These are phyloP conservation scores for Drosophila glabriapex DNA, from an alignment of 2,888 invertebrate species.

Conservation along the genomic window DNA sequence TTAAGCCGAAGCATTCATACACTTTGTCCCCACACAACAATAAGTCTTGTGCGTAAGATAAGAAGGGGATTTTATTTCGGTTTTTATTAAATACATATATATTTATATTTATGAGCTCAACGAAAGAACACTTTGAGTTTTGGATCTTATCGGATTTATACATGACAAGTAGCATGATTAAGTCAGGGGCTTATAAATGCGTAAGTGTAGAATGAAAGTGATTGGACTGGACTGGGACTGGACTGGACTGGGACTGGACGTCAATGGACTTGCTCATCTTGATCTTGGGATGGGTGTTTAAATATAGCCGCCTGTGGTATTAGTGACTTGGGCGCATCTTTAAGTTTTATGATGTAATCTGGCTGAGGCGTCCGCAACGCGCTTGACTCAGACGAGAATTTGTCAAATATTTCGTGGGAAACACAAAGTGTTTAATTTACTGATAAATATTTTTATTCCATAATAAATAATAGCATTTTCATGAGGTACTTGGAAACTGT, in stretches of 20 bases:
- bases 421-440: constrained; percentile 75
- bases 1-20: constrained; percentile 29
- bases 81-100: constrained; percentile 12
- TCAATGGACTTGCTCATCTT: background rate
- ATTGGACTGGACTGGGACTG: background rate
- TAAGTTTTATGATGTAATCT: constrained; percentile 67
- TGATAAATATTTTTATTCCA: constrained; percentile 79
- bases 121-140: background rate
- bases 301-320: constrained; percentile 37
- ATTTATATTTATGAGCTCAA: constrained; percentile 7
- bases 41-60: background rate
- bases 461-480: constrained; percentile 76
- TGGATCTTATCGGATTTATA: background rate
- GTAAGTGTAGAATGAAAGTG: background rate
- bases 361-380: background rate
- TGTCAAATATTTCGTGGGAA: constrained; percentile 41
- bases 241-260: background rate
- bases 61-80: background rate
- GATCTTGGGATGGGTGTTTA: constrained; percentile 36
- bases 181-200: background rate
- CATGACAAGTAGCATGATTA: background rate
- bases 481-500: constrained; percentile 62
- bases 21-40: background rate
- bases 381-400: constrained; percentile 35
- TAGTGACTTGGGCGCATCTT: constrained; percentile 22